Conservation (phyloP, 1,140 invertebrate genomes). For the Heliconius eleuchia region DNA sequence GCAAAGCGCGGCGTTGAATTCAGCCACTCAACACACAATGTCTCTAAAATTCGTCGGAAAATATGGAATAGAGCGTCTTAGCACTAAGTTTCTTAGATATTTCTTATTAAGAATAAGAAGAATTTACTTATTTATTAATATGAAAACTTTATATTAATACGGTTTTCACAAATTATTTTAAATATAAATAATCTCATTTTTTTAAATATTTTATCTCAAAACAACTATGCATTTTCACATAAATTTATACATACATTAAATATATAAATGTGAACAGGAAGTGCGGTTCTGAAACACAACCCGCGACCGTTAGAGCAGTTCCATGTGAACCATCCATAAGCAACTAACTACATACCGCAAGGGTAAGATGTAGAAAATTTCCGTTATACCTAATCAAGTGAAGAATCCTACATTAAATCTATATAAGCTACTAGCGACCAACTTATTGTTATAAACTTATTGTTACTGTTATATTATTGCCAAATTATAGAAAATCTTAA, state of each 20-base stretch:
- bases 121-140: too few relatives aligned
- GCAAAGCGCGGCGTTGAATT: too few relatives aligned
- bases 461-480: too few relatives aligned
- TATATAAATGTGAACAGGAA: background rate
- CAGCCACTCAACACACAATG: too few relatives aligned
- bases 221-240: background rate
- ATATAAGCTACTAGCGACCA: background rate
- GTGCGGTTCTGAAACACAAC: slow-evolving; percentile 1
- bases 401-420: background rate
- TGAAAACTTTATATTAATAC: too few relatives aligned
- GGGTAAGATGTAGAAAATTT: background rate
- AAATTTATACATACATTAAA: background rate
- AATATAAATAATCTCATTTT: background rate
- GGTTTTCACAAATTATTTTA: background rate
- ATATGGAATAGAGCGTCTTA: too few relatives aligned
- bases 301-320: slow-evolving; percentile 3
- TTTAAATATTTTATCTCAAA: too few relatives aligned
- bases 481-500: too few relatives aligned
- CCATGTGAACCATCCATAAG: background rate
- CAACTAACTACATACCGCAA: slow-evolving; percentile 1
- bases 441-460: too few relatives aligned
- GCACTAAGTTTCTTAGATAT: too few relatives aligned
- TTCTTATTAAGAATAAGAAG: too few relatives aligned
- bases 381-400: background rate
- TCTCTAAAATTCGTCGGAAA: too few relatives aligned